A percentile compares a stretch with the other conserved stretches of the same genome.
phyloP scores from a whole-genome alignment of 2,797 vertebrate genomes.

The Coendou prehensilis region DNA sequence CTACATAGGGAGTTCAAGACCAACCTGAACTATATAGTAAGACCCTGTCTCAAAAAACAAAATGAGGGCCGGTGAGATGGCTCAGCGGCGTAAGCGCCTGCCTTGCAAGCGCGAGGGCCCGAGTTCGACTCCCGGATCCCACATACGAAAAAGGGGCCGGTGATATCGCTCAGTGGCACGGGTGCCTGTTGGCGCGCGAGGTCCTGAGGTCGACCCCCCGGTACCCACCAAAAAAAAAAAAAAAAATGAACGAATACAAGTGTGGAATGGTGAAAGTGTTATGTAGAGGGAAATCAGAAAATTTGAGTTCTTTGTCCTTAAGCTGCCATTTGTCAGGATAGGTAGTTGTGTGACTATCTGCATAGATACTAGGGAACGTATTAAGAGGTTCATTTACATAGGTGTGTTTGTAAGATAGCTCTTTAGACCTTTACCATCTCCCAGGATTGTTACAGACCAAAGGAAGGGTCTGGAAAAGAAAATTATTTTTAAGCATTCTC shows the following conservation, averaged over 20 bases:
- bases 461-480: conserved; percentile 44
- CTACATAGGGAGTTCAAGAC: background rate
- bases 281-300: conserved; percentile 39
- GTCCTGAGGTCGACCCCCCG: no score
- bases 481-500: conserved; percentile 2
- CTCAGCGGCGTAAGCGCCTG: no score
- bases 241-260: background rate
- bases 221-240: no score
- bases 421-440: conserved; percentile 5
- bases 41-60: background rate
- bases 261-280: background rate
- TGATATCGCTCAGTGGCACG: no score
- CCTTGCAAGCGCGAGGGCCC: no score
- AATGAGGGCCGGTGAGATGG: no score
- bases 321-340: conserved; percentile 22
- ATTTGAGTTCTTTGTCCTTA: conserved; percentile 40
- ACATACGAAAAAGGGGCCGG: no score
- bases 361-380: background rate
- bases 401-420: background rate
- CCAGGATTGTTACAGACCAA: conserved; percentile 5
- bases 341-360: background rate
- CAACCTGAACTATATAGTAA: background rate
- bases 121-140: no score
- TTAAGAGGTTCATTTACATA: conserved; percentile 7
- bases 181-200: no score